Percentiles rank a stretch among this genome's conserved stretches.
phyloP scores from a whole-genome alignment of 2,888 invertebrate species.

The Dysmachus trigonus region DNA sequence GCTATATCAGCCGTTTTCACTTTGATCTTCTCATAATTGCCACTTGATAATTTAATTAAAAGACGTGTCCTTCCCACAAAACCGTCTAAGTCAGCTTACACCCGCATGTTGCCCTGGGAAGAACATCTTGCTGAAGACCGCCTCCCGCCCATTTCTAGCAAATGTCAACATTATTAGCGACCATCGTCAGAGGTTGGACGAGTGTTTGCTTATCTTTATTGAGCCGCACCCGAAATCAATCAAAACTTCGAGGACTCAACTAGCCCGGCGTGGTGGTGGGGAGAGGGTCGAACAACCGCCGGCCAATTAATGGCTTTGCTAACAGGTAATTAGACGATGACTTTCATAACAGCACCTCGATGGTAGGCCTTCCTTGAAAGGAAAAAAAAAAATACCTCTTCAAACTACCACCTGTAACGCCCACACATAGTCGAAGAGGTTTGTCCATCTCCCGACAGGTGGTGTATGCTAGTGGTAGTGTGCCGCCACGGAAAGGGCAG shows the following conservation, averaged over 20 bases:
- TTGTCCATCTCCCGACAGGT: neutral
- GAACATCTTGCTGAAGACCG: neutral
- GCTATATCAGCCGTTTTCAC: neutral
- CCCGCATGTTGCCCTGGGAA: neutral
- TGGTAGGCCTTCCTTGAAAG: neutral
- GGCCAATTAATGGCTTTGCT: conserved; percentile 39
- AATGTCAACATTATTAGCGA: conserved; percentile 1
- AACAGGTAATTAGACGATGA: conserved; percentile 34
- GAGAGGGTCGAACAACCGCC: conserved; percentile 32
- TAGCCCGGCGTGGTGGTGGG: neutral
- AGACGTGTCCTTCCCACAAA: neutral
- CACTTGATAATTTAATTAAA: neutral
- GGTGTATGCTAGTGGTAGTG: neutral
- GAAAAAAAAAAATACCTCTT: neutral
- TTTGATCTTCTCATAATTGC: neutral
- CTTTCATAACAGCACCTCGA: conserved; percentile 29
- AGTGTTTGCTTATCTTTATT: neutral
- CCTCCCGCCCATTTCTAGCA: neutral
- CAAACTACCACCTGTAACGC: conserved; percentile 12
- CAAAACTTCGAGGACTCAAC: conserved; percentile 29
- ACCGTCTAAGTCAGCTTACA: neutral
- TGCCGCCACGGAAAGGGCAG: neutral
- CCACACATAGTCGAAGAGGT: neutral
- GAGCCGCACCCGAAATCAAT: conserved; percentile 25
- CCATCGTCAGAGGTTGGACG: neutral